Base-by-base conservation (phyloP, 2,888 invertebrate species). In the Lithosia quadra region DNA sequence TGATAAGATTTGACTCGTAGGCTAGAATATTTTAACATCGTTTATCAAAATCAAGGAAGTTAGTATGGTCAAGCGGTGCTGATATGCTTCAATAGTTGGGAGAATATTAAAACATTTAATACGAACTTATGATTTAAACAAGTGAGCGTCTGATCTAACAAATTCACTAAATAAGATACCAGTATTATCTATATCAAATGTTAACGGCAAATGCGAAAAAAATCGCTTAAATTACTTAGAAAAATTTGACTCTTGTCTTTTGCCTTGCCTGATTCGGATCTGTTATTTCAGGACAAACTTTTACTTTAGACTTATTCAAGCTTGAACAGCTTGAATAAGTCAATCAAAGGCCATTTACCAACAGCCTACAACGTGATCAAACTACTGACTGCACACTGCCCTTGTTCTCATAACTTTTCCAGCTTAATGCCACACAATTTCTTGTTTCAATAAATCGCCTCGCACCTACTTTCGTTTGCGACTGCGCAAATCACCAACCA, bases 401-500 rank as follows among this genome's bases (percentile, higher is more conserved):
- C 63, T 68, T 63, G 57, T 68, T 63, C 57, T 15, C 28, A 22
- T 24, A 62, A 43, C 60, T 22, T 39, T 57, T 67, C 64, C 53
- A 65, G 69, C 69, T 67, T 65, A 71, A 73, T 21, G 67, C 55
- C 56, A 59, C 70, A 65, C 53, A 61, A 67, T 62, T 67, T 57
- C 56, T 49, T 22, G 33, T 34, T 67, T 34, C 33, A 43, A 65
- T 65, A 57, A 28, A 65, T 43, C 21, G 57, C 9, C 65, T n/a
- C 58, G 33, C 33, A 21, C 65, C 65, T 69, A 59, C 65, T 66
- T 66, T 65, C 63, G 39, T 69, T 63, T 28, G 55, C 63, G 58
- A 28, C 55, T 18, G 33, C 62, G 53, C 59, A 67, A 49, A 24
- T 53, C 36, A 24, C 49, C 34, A 22, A 53, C 53, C 33, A 63